Conservation (phyloP, 2,113 vertebrate genomes). For the Callipepla californica region DNA sequence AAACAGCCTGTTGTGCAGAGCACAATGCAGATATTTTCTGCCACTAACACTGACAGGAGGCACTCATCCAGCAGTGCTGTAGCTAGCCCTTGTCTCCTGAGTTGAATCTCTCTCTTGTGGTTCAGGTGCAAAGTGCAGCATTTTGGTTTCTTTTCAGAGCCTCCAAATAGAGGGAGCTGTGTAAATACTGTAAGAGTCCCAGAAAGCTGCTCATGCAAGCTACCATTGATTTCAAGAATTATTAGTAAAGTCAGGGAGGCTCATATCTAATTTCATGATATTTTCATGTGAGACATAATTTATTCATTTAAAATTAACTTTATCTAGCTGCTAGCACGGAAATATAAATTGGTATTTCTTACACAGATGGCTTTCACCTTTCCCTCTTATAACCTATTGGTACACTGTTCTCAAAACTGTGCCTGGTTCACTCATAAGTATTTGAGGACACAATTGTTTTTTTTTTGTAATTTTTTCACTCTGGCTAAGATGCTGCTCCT, state of each 20-base stretch:
- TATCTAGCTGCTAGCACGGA: background rate
- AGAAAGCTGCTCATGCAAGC: background rate
- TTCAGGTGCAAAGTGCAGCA: background rate
- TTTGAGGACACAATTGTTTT: background rate
- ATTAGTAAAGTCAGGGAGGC: background rate
- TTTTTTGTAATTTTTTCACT: background rate
- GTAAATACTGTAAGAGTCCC: background rate
- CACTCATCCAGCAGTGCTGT: background rate
- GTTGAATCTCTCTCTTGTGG: background rate
- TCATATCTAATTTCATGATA: slow-evolving; percentile 16
- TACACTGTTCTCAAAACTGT: background rate
- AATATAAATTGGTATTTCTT: background rate
- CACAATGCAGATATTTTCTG: background rate
- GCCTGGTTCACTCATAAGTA: background rate
- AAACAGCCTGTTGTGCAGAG: background rate
- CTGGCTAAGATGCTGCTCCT: background rate
- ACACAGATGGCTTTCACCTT: background rate
- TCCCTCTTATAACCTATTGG: background rate
- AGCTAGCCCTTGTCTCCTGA: background rate
- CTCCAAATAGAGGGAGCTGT: background rate
- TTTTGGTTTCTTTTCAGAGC: background rate
- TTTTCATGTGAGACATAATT: background rate
- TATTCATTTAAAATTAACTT: slow-evolving; percentile 36
- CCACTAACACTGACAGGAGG: background rate
- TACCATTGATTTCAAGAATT: background rate